Percentiles rank a stretch among this genome's conserved stretches.
These are phyloP conservation scores for Glandiceps talaboti DNA, from an alignment of 53 echinoderm and acorn worm genomes.

Conservation along the genomic window DNA sequence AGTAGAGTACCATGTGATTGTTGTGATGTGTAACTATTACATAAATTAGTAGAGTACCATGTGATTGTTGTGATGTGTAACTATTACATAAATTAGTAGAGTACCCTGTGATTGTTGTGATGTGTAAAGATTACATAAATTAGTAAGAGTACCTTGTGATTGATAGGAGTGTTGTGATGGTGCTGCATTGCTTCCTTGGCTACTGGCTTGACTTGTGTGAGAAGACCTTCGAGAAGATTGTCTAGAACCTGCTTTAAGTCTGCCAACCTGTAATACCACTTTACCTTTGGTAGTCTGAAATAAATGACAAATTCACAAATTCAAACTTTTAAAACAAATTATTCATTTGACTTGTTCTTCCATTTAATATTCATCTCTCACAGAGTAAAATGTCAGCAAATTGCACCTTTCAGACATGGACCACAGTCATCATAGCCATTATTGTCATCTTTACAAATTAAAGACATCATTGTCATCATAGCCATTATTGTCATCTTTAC, in stretches of 20 bases:
- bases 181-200: not conserved
- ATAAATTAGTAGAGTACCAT: not conserved
- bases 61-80: not conserved
- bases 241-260: conserved; percentile 16
- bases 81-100: no score
- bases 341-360: no score
- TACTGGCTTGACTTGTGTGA: not conserved
- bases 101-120: not conserved
- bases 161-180: not conserved
- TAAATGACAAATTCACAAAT: no score
- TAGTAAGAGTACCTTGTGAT: not conserved
- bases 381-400: no score
- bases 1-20: not conserved
- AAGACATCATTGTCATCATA: no score
- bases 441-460: no score
- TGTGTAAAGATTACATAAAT: no score
- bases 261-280: conserved; percentile 16
- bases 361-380: no score
- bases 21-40: not conserved
- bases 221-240: conserved; percentile 11
- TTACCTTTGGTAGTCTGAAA: conserved; percentile 29
- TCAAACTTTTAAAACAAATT: no score
- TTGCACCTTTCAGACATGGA: no score
- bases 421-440: no score
- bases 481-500: no score